Base-by-base conservation (phyloP, 2,888 invertebrate species). In the Agrochola circellaris region DNA sequence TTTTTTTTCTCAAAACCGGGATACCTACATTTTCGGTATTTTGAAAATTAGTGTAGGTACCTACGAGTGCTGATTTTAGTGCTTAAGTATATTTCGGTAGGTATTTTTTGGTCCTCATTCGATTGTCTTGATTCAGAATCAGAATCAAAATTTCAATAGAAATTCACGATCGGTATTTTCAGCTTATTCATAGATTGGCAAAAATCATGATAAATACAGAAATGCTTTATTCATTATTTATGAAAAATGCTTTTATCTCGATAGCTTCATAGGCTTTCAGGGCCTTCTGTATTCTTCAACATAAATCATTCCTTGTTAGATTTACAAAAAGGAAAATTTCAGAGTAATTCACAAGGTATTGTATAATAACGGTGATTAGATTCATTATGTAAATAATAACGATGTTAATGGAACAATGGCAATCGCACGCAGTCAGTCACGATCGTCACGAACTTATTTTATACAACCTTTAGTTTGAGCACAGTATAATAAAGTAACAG, bases 381-480 rank as follows among this genome's bases (percentile, higher is more conserved):
- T 76, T 82, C 8, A 88, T 87, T 87, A 90, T 88, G 83, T 76
- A 88, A 83, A 87, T 85, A 79, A 77, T 81, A 62, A 64, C 64
- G 8, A 67, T 60, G 48, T 26, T 74, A 86, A 66, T 83, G 42
- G 83, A 82, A 89, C 88, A 89, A 89, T 87, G 68, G 79, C 48
- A 72, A 65, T 77, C 73, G 71, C 87, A 89, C 87, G 87, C 86
- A 66, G 87, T 70, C 68, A 66, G 58, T 69, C 79, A 76, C 77
- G 76, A 80, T 73, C 69, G 75, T 79, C 88, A 87, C 84, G 82
- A 86, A 77, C 80, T 69, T 38, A 51, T 56, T 74, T 56, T 38
- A 77, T 62, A 20, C 56, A 70, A 65, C 67, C 73, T 62, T 60
- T 38, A 4, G 58, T 34, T 45, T 54, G 60, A 20, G 13, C 15